Conservation (phyloP, 2,888 invertebrate genomes). For the Pyrocoelia pectoralis region DNA sequence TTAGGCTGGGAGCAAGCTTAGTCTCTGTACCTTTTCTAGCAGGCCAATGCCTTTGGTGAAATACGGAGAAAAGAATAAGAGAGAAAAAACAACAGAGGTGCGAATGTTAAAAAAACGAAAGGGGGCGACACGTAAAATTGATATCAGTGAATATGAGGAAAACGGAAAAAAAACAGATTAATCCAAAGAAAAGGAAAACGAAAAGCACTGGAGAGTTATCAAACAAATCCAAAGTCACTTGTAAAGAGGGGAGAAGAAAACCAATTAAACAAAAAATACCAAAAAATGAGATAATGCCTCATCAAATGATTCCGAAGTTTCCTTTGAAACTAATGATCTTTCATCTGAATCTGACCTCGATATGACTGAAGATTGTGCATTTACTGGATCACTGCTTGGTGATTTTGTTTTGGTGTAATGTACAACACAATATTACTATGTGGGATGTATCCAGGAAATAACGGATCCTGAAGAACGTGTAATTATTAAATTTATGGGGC, state of each 20-base stretch:
- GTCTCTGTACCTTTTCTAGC: too few species aligned
- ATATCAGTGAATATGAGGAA: slow-evolving; percentile 2
- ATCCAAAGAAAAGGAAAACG: neutral
- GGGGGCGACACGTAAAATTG: slow-evolving; percentile 4
- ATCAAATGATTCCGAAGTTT: slow-evolving; percentile 1
- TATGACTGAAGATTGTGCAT: slow-evolving; percentile 2
- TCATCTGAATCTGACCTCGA: slow-evolving; percentile 1
- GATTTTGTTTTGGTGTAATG: neutral
- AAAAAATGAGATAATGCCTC: slow-evolving; percentile 1
- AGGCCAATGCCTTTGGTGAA: too few species aligned
- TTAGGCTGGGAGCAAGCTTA: too few species aligned
- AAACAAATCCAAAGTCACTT: neutral
- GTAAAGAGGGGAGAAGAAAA: neutral
- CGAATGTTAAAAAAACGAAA: neutral
- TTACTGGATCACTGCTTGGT: slow-evolving; percentile 4
- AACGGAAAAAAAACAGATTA: neutral
- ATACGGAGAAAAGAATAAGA: slow-evolving; percentile 8
- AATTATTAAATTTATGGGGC: too few species aligned
- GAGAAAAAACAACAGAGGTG: neutral
- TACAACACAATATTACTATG: neutral
- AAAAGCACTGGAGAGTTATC: neutral
- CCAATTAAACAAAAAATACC: slow-evolving; percentile 3
- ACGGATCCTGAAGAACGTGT: neutral
- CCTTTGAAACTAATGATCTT: slow-evolving; percentile 1
- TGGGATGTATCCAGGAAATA: neutral